Conservation (phyloP, 37 sponge, comb jelly and placozoan genomes). For the Eunapius fragilis region DNA sequence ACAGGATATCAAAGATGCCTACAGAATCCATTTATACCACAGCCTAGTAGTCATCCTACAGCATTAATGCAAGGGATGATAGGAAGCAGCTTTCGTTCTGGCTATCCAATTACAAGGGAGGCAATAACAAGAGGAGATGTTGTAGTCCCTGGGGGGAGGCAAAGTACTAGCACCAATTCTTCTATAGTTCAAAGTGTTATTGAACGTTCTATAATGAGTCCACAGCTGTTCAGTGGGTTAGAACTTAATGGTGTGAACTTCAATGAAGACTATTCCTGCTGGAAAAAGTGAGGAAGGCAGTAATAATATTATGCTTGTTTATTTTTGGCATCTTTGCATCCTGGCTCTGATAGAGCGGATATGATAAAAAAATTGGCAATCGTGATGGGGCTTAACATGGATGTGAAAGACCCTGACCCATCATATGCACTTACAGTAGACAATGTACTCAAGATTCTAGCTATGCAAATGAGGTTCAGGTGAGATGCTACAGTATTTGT, state of each 20-base stretch:
- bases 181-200: background rate
- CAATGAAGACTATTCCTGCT: constrained; percentile 52
- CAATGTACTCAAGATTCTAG: constrained; percentile 83
- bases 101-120: too few species aligned
- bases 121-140: too few species aligned
- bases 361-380: too few species aligned
- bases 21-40: too few species aligned
- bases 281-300: background rate
- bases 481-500: background rate
- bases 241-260: constrained; percentile 40
- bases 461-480: constrained; percentile 93
- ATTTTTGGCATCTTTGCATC: background rate
- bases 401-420: constrained; percentile 72
- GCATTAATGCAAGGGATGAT: too few species aligned
- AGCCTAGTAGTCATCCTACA: too few species aligned
- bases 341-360: constrained; percentile 21
- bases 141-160: too few species aligned
- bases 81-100: too few species aligned
- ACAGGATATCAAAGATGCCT: too few species aligned
- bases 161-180: too few species aligned
- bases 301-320: background rate
- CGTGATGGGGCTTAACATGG: constrained; percentile 54
- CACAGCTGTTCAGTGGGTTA: constrained; percentile 33
- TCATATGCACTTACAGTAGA: constrained; percentile 82
- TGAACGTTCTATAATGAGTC: constrained; percentile 15